A percentile compares a stretch with the other conserved stretches of the same genome.
Conservation (phyloP, 2,888 invertebrate genomes). For the Calliopum simillimum region DNA sequence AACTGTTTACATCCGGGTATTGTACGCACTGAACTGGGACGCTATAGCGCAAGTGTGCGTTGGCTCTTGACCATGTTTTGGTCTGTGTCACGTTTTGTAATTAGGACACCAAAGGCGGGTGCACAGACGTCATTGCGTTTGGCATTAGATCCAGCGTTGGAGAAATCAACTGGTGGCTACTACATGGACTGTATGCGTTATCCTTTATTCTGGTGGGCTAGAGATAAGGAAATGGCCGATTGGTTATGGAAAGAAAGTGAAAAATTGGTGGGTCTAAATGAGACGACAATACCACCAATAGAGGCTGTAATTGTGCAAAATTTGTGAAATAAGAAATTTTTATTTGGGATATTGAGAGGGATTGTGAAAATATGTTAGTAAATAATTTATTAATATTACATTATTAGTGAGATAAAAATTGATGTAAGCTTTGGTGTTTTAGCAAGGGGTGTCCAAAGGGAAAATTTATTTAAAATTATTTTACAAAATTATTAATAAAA, state of each 20-base stretch:
- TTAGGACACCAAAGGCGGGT: constrained; percentile 60
- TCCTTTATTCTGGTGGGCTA: constrained; percentile 69
- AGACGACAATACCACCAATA: too few species aligned
- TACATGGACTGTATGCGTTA: constrained; percentile 73
- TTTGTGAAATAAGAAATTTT: too few species aligned
- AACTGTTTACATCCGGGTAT: too few species aligned
- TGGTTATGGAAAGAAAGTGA: constrained; percentile 72
- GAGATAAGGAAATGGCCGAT: constrained; percentile 69
- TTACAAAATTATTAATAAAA: too few species aligned
- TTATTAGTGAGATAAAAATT: too few species aligned
- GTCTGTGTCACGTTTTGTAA: constrained; percentile 49
- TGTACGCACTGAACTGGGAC: constrained; percentile 80
- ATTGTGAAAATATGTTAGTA: too few species aligned
- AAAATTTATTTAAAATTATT: too few species aligned
- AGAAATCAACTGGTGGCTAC: constrained; percentile 61
- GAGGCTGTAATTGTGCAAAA: too few species aligned
- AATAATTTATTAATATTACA: too few species aligned
- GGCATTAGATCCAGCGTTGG: constrained; percentile 62
- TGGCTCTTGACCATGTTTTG: constrained; percentile 48
- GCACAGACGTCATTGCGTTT: constrained; percentile 61
- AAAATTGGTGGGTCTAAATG: constrained; percentile 56
- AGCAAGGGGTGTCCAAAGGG: too few species aligned
- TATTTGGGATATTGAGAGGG: too few species aligned
- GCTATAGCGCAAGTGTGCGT: constrained; percentile 63
- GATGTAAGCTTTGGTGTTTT: too few species aligned